Base-by-base conservation (phyloP, 2,797 vertebrate species). In the Sebastes goodei region DNA sequence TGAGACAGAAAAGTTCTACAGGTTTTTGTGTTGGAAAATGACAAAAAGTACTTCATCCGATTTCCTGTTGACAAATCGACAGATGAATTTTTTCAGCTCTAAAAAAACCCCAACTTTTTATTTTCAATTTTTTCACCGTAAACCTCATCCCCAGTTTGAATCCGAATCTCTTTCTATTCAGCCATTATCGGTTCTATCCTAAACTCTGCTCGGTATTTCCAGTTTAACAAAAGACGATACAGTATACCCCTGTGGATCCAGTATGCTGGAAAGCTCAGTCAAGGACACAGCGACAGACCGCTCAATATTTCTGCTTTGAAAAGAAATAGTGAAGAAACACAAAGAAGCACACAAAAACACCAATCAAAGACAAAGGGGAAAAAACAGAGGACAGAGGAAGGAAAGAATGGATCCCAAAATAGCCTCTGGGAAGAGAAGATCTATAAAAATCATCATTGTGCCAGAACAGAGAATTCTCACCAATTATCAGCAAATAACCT, bases 401-500 rank as follows among this genome's bases (percentile, higher is more conserved):
- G 46, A 66, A 52, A 35, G 21, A 66, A 86, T 77, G 63, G 78
- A 85, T 88, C 73, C n/a, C 2, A 73, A 80, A 83, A 78, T 65
- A 53, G 35, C 60, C 29, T 74, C 3, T 12, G 11, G 74, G 68
- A 66, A 67, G 14, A 78, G 12, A 61, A 29, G 25, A 84, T 89
- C 80, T 78, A 86, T 78, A 82, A 81, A 81, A 71, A 59, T 12
- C 20, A 33, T 63, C 71, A 68, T 53, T 29, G 62, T 21, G 42
- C 29, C 27, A 29, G 59, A 59, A 38, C 67, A 61, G 64, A 74
- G 17, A 55, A 69, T 75, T 59, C 49, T 55, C 71, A 78, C 65
- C 21, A 78, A 29, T 77, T 10, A 76, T 71, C n/a, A 71, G 23
- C 25, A 27, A 62, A 74, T 78, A 56, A 35, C 80, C 38, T 77